phyloP scores from a whole-genome alignment of 2,797 vertebrate genomes.

The Micromesistius poutassou region DNA sequence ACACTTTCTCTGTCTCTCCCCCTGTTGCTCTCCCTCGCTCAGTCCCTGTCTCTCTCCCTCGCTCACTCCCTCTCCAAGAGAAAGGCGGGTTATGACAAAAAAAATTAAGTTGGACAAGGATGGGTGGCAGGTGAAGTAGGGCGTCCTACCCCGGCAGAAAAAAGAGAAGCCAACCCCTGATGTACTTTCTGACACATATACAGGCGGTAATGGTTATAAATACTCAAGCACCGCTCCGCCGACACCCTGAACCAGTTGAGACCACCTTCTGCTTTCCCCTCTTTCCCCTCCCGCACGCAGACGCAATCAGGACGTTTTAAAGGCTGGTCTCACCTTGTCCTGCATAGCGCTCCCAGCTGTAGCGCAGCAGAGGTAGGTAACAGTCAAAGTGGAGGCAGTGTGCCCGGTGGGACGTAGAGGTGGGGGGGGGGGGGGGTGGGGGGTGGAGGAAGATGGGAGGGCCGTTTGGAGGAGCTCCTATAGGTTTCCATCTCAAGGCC shows the following conservation, averaged over 20 bases:
- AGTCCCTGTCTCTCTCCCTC: neutral
- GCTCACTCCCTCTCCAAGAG: conserved; percentile 21
- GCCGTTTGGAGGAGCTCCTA: conserved; percentile 31
- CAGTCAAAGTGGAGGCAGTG: conserved; percentile 51
- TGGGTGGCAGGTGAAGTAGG: conserved; percentile 66
- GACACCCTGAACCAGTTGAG: conserved; percentile 72
- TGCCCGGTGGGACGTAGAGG: conserved; percentile 31
- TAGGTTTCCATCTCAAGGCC: conserved; percentile 23
- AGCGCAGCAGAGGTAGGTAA: conserved; percentile 28
- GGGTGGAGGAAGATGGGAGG: conserved; percentile 4
- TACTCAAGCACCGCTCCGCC: conserved; percentile 65
- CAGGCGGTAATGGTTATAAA: conserved; percentile 72
- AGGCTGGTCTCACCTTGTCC: conserved; percentile 75
- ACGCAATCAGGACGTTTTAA: conserved; percentile 63
- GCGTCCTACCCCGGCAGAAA: conserved; percentile 64
- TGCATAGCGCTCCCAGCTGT: conserved; percentile 54
- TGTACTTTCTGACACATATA: conserved; percentile 66
- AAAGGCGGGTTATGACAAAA: conserved; percentile 41
- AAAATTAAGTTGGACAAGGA: conserved; percentile 46
- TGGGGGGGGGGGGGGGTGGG: conserved; percentile 2
- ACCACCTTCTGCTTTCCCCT: conserved; percentile 62
- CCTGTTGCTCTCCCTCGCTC: neutral
- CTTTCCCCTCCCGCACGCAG: conserved; percentile 53
- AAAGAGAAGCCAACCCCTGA: conserved; percentile 16
- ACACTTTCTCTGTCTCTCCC: neutral